A percentile compares a stretch with the other conserved stretches of the same genome.
Conservation (phyloP, 37 sponge, comb jelly and placozoan genomes). For the Aplysina aerophoba region DNA sequence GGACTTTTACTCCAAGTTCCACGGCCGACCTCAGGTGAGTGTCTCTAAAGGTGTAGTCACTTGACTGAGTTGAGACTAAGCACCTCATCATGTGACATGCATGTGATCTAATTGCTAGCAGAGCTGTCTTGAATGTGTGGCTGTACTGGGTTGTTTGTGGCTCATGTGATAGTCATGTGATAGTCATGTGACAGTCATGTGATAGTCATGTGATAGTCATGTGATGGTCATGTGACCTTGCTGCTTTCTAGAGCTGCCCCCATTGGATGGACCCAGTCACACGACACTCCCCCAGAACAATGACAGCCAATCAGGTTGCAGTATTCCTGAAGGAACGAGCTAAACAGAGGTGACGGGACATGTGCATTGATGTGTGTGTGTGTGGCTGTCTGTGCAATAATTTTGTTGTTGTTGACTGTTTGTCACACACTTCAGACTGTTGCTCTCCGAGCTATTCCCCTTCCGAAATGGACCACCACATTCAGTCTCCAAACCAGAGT, state of each 20-base stretch:
- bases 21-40: neutral
- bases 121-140: neutral
- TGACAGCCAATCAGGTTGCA: conserved; percentile 35
- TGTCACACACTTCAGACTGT: neutral
- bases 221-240: neutral
- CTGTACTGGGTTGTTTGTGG: neutral
- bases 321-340: conserved; percentile 31
- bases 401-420: neutral
- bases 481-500: conserved; percentile 22
- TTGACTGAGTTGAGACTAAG: no score
- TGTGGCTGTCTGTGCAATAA: neutral
- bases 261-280: conserved; percentile 41
- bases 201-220: neutral
- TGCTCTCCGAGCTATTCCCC: conserved; percentile 25
- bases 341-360: conserved; percentile 11
- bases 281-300: conserved; percentile 21
- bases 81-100: neutral
- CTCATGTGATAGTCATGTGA: neutral
- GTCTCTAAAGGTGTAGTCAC: no score
- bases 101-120: conserved; percentile 3
- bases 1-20: conserved; percentile 48
- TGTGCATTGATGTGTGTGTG: neutral
- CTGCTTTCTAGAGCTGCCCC: neutral
- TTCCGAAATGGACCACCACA: conserved; percentile 25
- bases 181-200: neutral